Conservation (phyloP, 2,113 vertebrate genomes). For the Todiramphus saurophagus region DNA sequence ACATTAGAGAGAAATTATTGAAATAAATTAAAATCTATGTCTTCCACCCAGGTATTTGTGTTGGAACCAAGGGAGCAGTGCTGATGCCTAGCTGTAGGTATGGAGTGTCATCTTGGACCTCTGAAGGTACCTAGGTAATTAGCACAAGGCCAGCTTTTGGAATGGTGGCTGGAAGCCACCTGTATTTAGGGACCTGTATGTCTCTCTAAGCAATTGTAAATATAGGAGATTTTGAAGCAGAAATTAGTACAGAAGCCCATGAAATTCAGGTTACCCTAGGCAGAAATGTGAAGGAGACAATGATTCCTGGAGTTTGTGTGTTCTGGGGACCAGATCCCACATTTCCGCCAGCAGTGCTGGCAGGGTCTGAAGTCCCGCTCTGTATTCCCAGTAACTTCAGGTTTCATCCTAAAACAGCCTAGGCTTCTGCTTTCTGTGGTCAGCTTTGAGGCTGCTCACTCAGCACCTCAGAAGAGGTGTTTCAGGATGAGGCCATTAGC, state of each 20-base stretch:
- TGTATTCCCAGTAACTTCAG: neutral
- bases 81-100: neutral
- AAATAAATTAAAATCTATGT: neutral
- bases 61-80: neutral
- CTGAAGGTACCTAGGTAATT: neutral
- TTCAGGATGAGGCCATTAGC: slow-evolving; percentile 36
- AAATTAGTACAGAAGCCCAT: neutral
- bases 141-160: neutral
- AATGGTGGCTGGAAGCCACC: neutral
- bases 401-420: neutral
- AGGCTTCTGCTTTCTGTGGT: neutral
- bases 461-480: neutral
- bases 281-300: neutral
- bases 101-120: neutral
- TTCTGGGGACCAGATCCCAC: neutral
- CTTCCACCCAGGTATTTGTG: neutral
- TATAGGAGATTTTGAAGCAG: neutral
- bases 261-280: neutral
- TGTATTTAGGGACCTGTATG: neutral
- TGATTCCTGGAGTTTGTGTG: neutral
- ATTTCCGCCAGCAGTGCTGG: neutral
- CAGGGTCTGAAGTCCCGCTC: neutral
- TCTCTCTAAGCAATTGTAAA: neutral
- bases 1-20: neutral
- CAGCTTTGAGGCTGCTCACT: neutral